A percentile compares a stretch with the other conserved stretches of the same genome.
These are phyloP conservation scores for Petrosia ficiformis DNA, from an alignment of 37 sponge, comb jelly and placozoan genomes.

Conservation along the genomic window DNA sequence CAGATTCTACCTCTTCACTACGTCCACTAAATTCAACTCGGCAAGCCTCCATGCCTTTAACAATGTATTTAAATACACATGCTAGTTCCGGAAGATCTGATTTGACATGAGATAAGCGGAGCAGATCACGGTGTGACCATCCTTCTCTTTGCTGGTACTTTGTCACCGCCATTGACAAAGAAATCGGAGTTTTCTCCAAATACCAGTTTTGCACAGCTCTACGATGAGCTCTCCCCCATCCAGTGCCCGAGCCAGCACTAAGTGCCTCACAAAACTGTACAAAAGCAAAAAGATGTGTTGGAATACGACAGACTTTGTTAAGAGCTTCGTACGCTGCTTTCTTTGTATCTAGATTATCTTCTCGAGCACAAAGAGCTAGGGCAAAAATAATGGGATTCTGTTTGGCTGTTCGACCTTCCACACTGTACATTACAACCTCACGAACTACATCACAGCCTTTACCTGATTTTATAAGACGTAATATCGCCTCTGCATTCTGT, in stretches of 20 bases:
- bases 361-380: slow-evolving; percentile 71
- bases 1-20: slow-evolving; percentile 7
- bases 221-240: slow-evolving; percentile 76
- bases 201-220: slow-evolving; percentile 64
- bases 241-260: slow-evolving; percentile 27
- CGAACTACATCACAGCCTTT: slow-evolving; percentile 52
- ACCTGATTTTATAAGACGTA: slow-evolving; percentile 46
- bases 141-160: slow-evolving; percentile 73
- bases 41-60: slow-evolving; percentile 61
- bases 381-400: slow-evolving; percentile 73
- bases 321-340: slow-evolving; percentile 66
- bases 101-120: slow-evolving; percentile 56
- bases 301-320: slow-evolving; percentile 58
- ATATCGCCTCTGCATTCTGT: slow-evolving; percentile 62
- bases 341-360: slow-evolving; percentile 44
- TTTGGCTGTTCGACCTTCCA: slow-evolving; percentile 66
- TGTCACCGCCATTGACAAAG: slow-evolving; percentile 68
- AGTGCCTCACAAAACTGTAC: slow-evolving; percentile 56
- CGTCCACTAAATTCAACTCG: slow-evolving; percentile 18
- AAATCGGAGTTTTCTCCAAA: slow-evolving; percentile 34
- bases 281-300: slow-evolving; percentile 70
- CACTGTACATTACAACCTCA: slow-evolving; percentile 60
- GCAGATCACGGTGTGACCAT: slow-evolving; percentile 69
- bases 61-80: slow-evolving; percentile 50
- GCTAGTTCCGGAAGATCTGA: slow-evolving; percentile 33